Conservation (phyloP, 2,113 vertebrate species). For the Coreoperca whiteheadi region DNA sequence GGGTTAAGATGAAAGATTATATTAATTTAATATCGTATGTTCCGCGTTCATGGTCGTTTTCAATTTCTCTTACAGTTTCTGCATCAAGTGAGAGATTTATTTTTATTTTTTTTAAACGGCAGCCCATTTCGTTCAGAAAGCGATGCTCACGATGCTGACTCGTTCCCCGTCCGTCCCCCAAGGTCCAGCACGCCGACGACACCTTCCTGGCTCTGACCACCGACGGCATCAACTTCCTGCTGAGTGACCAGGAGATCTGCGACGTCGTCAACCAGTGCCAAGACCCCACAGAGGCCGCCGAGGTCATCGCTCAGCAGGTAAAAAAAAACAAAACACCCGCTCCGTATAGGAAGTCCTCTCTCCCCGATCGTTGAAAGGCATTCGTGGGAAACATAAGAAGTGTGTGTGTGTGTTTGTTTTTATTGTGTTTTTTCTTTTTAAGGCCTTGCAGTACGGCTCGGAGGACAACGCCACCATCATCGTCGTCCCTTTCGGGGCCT, state of each 20-base stretch:
- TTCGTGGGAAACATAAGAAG: neutral
- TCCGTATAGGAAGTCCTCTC: no score
- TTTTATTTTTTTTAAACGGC: no score
- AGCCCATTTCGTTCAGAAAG: no score
- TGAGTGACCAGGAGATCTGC: constrained; percentile 97
- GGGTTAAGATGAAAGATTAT: no score
- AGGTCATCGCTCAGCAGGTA: constrained; percentile 93
- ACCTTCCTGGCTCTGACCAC: constrained; percentile 94
- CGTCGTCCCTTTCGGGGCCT: constrained; percentile 92
- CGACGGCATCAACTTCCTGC: constrained; percentile 96
- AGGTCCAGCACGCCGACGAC: constrained; percentile 91
- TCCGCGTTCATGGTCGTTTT: no score
- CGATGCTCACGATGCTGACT: neutral
- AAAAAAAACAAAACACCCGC: no score
- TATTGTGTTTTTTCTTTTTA: constrained; percentile 18
- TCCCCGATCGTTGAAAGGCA: neutral
- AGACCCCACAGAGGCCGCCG: constrained; percentile 91
- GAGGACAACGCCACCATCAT: constrained; percentile 94
- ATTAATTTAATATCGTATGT: no score
- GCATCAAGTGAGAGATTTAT: no score
- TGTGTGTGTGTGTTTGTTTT: no score
- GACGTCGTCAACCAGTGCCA: constrained; percentile 92
- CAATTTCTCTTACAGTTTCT: no score
- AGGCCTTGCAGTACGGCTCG: constrained; percentile 92
- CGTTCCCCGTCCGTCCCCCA: constrained; percentile 13